A percentile compares a stretch with the other conserved stretches of the same genome.
phyloP scores from a whole-genome alignment of 2,888 invertebrate genomes.

The Latrodectus hesperus region DNA sequence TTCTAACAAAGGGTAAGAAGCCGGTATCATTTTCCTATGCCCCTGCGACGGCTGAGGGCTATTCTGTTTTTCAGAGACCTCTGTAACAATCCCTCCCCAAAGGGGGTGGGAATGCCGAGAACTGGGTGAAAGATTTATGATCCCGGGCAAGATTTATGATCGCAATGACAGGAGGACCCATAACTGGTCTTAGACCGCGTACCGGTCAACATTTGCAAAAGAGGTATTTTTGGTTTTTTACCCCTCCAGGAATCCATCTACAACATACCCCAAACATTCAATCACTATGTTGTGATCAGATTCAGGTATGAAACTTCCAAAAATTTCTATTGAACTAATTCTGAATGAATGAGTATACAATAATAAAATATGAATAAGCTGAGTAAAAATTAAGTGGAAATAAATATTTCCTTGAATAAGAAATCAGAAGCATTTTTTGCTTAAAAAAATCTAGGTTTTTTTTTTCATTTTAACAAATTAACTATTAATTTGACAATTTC shows the following conservation, averaged over 20 bases:
- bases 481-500: no score
- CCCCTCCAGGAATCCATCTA: constrained; percentile 1
- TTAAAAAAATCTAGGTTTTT: no score
- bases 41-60: constrained; percentile 50
- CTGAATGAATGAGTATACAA: no score
- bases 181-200: constrained; percentile 47
- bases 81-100: constrained; percentile 36
- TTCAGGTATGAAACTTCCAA: constrained; percentile 13
- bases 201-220: constrained; percentile 43
- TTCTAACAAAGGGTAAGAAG: constrained; percentile 53
- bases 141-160: constrained; percentile 59
- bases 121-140: constrained; percentile 68
- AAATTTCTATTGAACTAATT: no score
- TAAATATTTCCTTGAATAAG: no score
- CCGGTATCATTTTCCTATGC: constrained; percentile 54
- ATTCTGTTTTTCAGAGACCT: constrained; percentile 57
- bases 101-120: constrained; percentile 43
- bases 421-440: no score
- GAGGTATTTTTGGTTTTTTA: not conserved
- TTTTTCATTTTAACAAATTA: no score
- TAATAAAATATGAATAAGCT: no score
- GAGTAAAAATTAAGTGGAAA: no score
- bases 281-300: not conserved
- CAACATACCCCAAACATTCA: constrained; percentile 1
- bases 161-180: constrained; percentile 58